Base-by-base conservation (phyloP, 2,797 vertebrate species). In the Lagothrix lagotricha region DNA sequence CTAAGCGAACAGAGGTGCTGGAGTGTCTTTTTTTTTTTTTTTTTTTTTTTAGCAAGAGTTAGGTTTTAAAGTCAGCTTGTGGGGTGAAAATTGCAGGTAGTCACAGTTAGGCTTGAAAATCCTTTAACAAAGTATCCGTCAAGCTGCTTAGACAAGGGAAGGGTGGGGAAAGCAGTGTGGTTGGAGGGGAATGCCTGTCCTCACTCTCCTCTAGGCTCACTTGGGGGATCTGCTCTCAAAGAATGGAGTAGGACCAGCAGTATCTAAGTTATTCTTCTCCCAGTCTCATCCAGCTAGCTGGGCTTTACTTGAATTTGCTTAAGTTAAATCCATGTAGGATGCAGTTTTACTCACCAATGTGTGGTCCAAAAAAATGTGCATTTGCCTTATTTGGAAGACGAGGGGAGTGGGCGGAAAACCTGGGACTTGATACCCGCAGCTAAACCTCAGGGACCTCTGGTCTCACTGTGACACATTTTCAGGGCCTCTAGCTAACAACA, bases 31-130 rank as follows among this genome's bases (percentile, higher is more conserved):
- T 76, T 85, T 44, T 87, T 11, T 41, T 41, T 41, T 77, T 24
- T 5, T 76, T 77, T 24, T 5, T 76, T 85, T 44, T 87, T 9
- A 76, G 54, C 2, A 70, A 96, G 7, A 30, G 10, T 13, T 87
- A 30, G 36, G 15, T 89, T 88, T 79, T 89, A 67, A 88, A 84
- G 61, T 83, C 57, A 5, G 26, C 3, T 15, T 2, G 17, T 61
- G 86, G 70, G 14, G 72, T 70, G 36, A 73, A 85, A 52, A 81
- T 64, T 80, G 67, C 17, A 12, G 36, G n/a, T 2, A 12, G 39
- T 91, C 26, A 30, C 28, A 70, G 73, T 87, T 44, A 41, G 57
- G 39, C 41, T 87, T 79, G 80, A 39, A 41, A 93, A 88, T 87
- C 48, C 33, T 17, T 33, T 61, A 57, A 22, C 39, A 17, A 44